Evolutionary conservation across 2,113 vertebrate genomes (phyloP), one percentile per base, ranked within the genome.

Genomic region (Polyodon spathula): DNA sequence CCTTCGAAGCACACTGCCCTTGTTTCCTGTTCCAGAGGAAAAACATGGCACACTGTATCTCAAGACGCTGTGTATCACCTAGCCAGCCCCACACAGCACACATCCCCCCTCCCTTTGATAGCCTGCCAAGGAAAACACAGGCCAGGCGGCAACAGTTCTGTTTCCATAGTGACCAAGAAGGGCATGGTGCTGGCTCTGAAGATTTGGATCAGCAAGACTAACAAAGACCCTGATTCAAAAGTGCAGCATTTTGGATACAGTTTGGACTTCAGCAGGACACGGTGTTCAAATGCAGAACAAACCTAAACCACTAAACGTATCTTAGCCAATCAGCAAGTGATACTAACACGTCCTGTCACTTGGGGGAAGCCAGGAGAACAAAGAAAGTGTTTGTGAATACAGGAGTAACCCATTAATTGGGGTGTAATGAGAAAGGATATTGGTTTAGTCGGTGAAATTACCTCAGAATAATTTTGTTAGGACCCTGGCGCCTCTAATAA

Each of bases 201-300:
- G 85, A 87, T 86, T 81, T 76, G 74, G 79, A 89, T 86, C 83
- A 76, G 11, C 71, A 56, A 65, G 58, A 52, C 51, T 6, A 74
- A 89, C 87, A 89, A 92, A 91, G 86, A 79, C 72, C 72, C 70
- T 68, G 71, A 87, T 91, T 91, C 87, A 90, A 77, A 62, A 59
- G 67, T 59, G 58, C 60, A 55, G 11, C 66, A 55, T 73, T 65
- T 65, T 71, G 67, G 67, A 74, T 72, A 70, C 69, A 72, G 78
- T 65, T 75, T 70, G 71, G 68, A 75, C 71, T 83, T 84, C 64
- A 73, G 72, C 68, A 67, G 64, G 58, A 81, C 74, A 73, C 74
- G 59, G 62, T 68, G 69, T 62, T 62, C 70, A 69, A 71, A 71
- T 67, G 68, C 65, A 65, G 58, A 60, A 73, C 69, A 50, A 37